Conservation (phyloP, 1,140 invertebrate species). For the Gerris buenoi region DNA sequence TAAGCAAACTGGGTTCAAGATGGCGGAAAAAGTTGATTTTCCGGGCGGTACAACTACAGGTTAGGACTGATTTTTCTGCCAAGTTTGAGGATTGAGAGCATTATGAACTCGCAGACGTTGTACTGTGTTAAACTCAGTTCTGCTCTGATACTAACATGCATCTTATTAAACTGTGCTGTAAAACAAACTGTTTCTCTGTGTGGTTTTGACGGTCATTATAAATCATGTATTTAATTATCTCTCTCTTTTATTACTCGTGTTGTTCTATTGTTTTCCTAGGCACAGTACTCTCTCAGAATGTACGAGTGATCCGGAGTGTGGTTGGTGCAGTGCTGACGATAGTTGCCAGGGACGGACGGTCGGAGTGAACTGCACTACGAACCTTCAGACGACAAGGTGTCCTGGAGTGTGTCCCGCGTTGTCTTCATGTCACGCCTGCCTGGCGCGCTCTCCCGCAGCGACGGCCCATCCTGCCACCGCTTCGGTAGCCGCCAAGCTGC, state of each 20-base stretch:
- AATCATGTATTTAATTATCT: too few relatives aligned
- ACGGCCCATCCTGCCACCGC: conserved; percentile 25
- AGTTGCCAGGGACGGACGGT: conserved; percentile 68
- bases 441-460: conserved; percentile 44
- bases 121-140: too few relatives aligned
- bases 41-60: too few relatives aligned
- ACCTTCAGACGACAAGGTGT: conserved; percentile 71
- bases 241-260: neutral
- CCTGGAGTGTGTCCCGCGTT: conserved; percentile 68
- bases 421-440: conserved; percentile 74
- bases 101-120: too few relatives aligned
- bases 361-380: conserved; percentile 70
- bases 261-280: conserved; percentile 28
- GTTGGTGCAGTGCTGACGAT: conserved; percentile 76
- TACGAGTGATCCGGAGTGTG: conserved; percentile 76
- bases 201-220: too few relatives aligned
- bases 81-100: too few relatives aligned
- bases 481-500: conserved; percentile 56
- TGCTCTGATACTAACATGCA: too few relatives aligned
- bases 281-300: conserved; percentile 62
- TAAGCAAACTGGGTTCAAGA: too few relatives aligned
- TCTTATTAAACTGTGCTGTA: too few relatives aligned
- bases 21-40: too few relatives aligned
- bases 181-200: too few relatives aligned
- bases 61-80: too few relatives aligned